Conservation (phyloP, 1,140 invertebrate species). For the Conopomorpha cramerella region DNA sequence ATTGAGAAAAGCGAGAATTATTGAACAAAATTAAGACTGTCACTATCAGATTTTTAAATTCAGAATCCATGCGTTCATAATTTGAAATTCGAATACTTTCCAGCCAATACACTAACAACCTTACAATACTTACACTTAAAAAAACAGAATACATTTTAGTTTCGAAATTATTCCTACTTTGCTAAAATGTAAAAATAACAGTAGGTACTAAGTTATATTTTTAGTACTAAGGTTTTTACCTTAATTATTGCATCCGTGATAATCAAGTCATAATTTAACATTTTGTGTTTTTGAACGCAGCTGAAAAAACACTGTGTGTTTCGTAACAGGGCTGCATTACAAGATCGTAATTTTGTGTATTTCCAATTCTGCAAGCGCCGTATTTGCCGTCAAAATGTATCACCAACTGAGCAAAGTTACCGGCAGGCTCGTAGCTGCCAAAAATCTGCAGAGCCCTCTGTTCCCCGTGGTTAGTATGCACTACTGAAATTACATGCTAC, state of each 20-base stretch:
- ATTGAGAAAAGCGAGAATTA: not conserved
- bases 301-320: slow-evolving; percentile 45
- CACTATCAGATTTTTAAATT: too few species aligned
- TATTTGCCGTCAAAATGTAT: slow-evolving; percentile 29
- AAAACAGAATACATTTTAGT: not conserved
- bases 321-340: slow-evolving; percentile 40
- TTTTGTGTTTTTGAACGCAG: not conserved
- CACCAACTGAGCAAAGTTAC: slow-evolving; percentile 38
- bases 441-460: slow-evolving; percentile 35
- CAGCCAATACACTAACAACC: too few species aligned
- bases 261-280: not conserved
- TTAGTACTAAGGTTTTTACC: not conserved
- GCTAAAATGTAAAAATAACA: not conserved
- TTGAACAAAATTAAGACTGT: too few species aligned
- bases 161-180: not conserved
- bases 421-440: slow-evolving; percentile 35
- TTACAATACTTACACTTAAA: not conserved
- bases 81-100: too few species aligned
- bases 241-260: not conserved
- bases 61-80: too few species aligned
- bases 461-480: slow-evolving; percentile 47
- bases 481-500: too few species aligned
- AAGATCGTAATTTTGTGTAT: slow-evolving; percentile 13
- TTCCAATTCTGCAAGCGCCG: slow-evolving; percentile 7
- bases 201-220: not conserved